Evolutionary conservation across 2,113 vertebrate species (phyloP).

Genomic region (Protobothrops flavoviridis): DNA sequence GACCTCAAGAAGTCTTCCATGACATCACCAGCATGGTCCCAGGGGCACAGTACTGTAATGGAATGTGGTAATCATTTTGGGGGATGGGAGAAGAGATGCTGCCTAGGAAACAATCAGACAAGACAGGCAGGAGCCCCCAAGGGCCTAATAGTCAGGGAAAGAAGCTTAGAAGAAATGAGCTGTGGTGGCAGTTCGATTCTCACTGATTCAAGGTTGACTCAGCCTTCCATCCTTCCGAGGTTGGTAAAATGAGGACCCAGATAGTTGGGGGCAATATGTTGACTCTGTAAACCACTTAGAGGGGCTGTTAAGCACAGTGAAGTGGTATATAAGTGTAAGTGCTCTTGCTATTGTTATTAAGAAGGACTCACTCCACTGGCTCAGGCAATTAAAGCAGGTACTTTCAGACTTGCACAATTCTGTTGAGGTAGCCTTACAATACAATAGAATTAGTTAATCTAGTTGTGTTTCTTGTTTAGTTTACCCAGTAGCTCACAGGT

Average conservation of each 20-base stretch:
- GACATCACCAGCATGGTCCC: not conserved
- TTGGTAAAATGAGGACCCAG: no score
- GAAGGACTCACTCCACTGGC: not conserved
- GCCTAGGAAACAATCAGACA: not conserved
- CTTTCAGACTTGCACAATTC: not conserved
- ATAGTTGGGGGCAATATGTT: no score
- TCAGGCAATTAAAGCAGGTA: not conserved
- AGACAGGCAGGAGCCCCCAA: not conserved
- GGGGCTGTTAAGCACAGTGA: no score
- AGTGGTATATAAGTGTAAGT: no score
- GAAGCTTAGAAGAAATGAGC: not conserved
- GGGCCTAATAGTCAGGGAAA: not conserved
- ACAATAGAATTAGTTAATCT: not conserved
- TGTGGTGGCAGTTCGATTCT: no score
- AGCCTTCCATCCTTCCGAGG: no score
- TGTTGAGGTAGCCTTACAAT: not conserved
- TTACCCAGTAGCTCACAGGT: not conserved
- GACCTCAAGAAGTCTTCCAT: not conserved
- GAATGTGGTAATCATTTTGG: not conserved
- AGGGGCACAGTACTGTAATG: not conserved
- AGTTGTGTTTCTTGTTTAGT: not conserved
- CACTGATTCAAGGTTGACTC: no score
- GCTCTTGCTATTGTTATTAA: not conserved
- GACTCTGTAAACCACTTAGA: no score
- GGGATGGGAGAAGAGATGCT: not conserved